Evolutionary conservation across 2,113 vertebrate species (phyloP).

Genomic region (Entelurus aequoreus): DNA sequence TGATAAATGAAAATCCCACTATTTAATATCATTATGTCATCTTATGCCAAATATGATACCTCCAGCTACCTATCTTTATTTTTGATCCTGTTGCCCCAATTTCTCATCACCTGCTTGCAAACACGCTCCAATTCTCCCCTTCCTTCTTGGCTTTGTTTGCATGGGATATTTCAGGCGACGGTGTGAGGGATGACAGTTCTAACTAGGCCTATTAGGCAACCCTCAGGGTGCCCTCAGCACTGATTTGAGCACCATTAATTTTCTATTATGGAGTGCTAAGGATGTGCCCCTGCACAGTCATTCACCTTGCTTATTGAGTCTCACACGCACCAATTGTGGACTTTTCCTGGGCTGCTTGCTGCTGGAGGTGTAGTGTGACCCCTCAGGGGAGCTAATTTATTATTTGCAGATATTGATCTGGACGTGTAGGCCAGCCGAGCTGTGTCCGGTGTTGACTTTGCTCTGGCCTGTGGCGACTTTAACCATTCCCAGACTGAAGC

Average conservation of each 20-base stretch:
- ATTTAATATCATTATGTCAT: neutral
- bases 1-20: neutral
- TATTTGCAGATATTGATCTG: slow-evolving; percentile 99
- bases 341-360: slow-evolving; percentile 74
- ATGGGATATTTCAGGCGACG: slow-evolving; percentile 77
- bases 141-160: slow-evolving; percentile 53
- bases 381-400: slow-evolving; percentile 97
- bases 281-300: slow-evolving; percentile 81
- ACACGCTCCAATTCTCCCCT: slow-evolving; percentile 10
- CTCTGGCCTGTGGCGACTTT: slow-evolving; percentile 78
- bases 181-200: slow-evolving; percentile 80
- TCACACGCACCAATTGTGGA: slow-evolving; percentile 84
- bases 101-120: neutral
- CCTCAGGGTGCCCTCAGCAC: slow-evolving; percentile 83
- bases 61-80: neutral
- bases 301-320: slow-evolving; percentile 92
- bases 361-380: slow-evolving; percentile 79
- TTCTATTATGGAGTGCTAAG: slow-evolving; percentile 92
- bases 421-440: slow-evolving; percentile 78
- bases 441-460: slow-evolving; percentile 78
- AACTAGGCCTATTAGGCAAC: slow-evolving; percentile 85
- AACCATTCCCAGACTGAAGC: slow-evolving; percentile 72
- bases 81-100: neutral
- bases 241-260: slow-evolving; percentile 95
- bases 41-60: slow-evolving; percentile 3